A percentile compares a stretch with the other conserved stretches of the same genome.
Conservation (phyloP, 2,888 invertebrate species). For the Caradrina clavipalpis region DNA sequence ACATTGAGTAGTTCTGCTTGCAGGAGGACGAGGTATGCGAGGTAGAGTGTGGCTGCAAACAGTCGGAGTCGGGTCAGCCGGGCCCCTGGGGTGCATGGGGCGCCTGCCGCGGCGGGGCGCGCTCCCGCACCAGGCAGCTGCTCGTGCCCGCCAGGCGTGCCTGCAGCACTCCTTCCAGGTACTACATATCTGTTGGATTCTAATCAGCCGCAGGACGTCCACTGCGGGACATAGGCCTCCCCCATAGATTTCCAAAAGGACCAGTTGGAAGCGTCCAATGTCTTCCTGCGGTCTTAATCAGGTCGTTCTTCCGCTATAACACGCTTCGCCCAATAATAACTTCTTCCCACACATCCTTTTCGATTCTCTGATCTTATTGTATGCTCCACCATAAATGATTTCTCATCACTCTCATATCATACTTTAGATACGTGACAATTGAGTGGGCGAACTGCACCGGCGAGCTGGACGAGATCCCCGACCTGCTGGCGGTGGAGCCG, state of each 20-base stretch:
- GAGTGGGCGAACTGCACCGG: slow-evolving; percentile 88
- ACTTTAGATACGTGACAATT: slow-evolving; percentile 83
- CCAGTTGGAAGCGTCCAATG: too few species aligned
- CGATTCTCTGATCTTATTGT: too few species aligned
- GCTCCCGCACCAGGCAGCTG: slow-evolving; percentile 83
- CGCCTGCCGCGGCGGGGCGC: slow-evolving; percentile 83
- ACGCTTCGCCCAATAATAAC: neutral
- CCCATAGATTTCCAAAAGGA: too few species aligned
- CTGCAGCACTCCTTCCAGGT: slow-evolving; percentile 83
- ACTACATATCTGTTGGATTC: neutral
- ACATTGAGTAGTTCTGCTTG: neutral
- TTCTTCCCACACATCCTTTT: too few species aligned
- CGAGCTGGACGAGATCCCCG: slow-evolving; percentile 79
- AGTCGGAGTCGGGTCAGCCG: slow-evolving; percentile 73
- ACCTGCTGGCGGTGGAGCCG: slow-evolving; percentile 78
- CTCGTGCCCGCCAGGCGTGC: slow-evolving; percentile 76
- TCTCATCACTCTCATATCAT: neutral
- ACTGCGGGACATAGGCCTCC: too few species aligned
- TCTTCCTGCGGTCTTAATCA: too few species aligned
- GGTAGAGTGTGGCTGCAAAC: slow-evolving; percentile 82
- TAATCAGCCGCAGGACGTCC: too few species aligned
- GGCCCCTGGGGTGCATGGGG: slow-evolving; percentile 88
- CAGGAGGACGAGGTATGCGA: slow-evolving; percentile 84
- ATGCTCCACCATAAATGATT: neutral
- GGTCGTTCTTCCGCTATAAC: too few species aligned